Percentiles rank a stretch among this genome's conserved stretches.
These are phyloP conservation scores for Chiroxiphia lanceolata DNA, from an alignment of 2,797 vertebrate genomes.

Conservation along the genomic window DNA sequence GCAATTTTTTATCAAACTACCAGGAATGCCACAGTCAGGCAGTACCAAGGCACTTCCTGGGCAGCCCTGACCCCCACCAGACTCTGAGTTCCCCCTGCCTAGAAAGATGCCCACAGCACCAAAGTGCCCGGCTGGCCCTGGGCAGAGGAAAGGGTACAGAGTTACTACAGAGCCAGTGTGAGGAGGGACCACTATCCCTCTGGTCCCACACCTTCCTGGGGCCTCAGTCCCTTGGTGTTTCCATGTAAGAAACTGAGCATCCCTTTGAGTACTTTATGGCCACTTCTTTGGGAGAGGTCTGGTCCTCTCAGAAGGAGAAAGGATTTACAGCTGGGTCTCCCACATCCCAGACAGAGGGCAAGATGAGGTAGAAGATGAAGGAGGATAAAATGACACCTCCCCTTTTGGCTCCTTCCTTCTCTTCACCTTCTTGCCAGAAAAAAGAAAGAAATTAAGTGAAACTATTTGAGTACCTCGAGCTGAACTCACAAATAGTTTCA, in stretches of 20 bases:
- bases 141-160: neutral
- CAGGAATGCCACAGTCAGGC: accelerated
- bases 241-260: neutral
- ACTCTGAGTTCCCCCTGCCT: neutral
- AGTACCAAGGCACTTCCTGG: neutral
- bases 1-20: neutral
- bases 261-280: neutral
- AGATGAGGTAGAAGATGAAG: neutral
- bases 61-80: neutral
- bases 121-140: accelerated
- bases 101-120: neutral
- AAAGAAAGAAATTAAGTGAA: neutral
- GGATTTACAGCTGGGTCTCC: neutral
- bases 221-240: neutral
- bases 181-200: neutral
- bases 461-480: neutral
- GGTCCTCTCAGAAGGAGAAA: neutral
- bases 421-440: neutral
- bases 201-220: neutral
- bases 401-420: neutral
- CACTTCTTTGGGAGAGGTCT: neutral
- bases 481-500: neutral
- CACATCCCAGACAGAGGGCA: neutral
- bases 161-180: neutral
- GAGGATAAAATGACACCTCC: neutral